Evolutionary conservation across 2,888 invertebrate genomes (phyloP).

Genomic region (Sylvicola fuscatus): DNA sequence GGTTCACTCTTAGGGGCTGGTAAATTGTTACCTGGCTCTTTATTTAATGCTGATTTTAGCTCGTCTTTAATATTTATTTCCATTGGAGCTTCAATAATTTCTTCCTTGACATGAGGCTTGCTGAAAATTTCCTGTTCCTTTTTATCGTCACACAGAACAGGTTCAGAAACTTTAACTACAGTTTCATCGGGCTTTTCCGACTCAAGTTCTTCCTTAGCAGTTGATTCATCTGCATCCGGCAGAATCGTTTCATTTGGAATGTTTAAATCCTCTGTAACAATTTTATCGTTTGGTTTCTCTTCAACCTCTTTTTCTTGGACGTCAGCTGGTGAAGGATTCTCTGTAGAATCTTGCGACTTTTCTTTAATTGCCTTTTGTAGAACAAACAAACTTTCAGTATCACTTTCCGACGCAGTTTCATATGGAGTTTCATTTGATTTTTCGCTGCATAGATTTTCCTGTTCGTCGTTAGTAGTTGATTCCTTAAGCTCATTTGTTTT

Average conservation of each 20-base stretch:
- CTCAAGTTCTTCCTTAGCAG: constrained; percentile 9
- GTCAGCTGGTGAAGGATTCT: constrained; percentile 2
- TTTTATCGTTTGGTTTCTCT: constrained; percentile 10
- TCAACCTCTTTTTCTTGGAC: constrained; percentile 8
- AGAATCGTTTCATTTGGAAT: not conserved
- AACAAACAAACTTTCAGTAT: too few species aligned
- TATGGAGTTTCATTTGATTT: too few species aligned
- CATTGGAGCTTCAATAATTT: constrained; percentile 6
- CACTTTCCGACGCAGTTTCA: too few species aligned
- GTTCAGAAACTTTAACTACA: constrained; percentile 5
- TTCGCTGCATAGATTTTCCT: too few species aligned
- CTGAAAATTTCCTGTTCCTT: constrained; percentile 6
- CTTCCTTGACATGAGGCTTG: constrained; percentile 9
- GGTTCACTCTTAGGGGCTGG: too few species aligned
- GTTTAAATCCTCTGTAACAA: constrained; percentile 4
- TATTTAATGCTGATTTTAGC: not conserved
- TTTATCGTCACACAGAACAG: too few species aligned
- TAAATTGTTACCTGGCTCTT: too few species aligned
- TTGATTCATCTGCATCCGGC: constrained; percentile 8
- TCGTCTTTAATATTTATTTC: not conserved
- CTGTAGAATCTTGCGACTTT: constrained; percentile 2
- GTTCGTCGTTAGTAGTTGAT: too few species aligned
- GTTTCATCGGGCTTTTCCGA: not conserved
- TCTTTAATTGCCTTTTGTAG: constrained; percentile 4
- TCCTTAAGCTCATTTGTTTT: too few species aligned